Evolutionary conservation across 2,888 invertebrate genomes (phyloP).

Genomic region (Zele albiditarsus): DNA sequence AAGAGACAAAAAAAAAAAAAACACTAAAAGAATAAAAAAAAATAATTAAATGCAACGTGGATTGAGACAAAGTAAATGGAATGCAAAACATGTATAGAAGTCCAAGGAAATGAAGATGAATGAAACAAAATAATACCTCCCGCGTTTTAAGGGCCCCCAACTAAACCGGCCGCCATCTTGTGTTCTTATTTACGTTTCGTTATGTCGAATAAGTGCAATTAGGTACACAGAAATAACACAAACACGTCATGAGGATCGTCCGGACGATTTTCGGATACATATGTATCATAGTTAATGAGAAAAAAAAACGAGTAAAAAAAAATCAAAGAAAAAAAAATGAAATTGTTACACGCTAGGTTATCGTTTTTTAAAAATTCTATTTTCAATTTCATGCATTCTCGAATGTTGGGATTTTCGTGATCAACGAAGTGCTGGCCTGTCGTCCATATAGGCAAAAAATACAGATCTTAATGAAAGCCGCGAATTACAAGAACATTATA

Average conservation of each 20-base stretch:
- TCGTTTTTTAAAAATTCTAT: conserved; percentile 70
- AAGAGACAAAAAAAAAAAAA: conserved; percentile 43
- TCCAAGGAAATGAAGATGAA: conserved; percentile 44
- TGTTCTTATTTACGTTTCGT: conserved; percentile 70
- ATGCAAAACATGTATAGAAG: conserved; percentile 37
- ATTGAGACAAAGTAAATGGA: conserved; percentile 28
- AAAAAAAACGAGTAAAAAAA: conserved; percentile 49
- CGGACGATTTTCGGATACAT: conserved; percentile 48
- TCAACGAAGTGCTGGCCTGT: conserved; percentile 72
- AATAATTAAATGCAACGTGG: conserved; percentile 10
- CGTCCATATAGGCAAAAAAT: conserved; percentile 56
- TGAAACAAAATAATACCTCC: conserved; percentile 63
- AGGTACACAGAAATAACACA: conserved; percentile 63
- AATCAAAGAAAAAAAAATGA: conserved; percentile 51
- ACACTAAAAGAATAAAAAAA: conserved; percentile 29
- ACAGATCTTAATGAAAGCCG: conserved; percentile 48
- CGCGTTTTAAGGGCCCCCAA: conserved; percentile 67
- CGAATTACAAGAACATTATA: conserved; percentile 20
- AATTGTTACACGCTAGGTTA: conserved; percentile 70
- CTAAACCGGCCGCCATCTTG: conserved; percentile 68
- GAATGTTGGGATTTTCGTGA: conserved; percentile 72
- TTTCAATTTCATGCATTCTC: conserved; percentile 70
- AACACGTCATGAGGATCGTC: conserved; percentile 48
- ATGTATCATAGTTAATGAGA: conserved; percentile 50
- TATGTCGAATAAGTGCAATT: conserved; percentile 73